These are phyloP conservation scores for Troides oblongomaculatus DNA, from an alignment of 2,888 invertebrate species.

Conservation along the genomic window DNA sequence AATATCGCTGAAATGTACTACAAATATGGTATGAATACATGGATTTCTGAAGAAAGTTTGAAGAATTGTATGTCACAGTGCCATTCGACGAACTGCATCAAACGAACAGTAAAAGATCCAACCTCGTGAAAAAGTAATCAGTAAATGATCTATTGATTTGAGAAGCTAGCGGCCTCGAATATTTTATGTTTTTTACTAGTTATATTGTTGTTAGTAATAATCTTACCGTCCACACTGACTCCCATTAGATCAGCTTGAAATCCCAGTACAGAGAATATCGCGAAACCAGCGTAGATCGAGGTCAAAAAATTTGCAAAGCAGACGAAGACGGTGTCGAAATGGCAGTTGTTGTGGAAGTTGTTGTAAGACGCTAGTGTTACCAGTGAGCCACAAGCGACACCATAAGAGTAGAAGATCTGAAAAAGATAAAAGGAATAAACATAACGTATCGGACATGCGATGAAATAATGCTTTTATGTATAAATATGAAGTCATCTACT, in stretches of 20 bases:
- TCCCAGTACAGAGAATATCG: constrained; percentile 88
- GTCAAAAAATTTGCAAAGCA: constrained; percentile 85
- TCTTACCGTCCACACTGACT: constrained; percentile 79
- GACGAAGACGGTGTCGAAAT: constrained; percentile 87
- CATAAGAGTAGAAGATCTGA: constrained; percentile 90
- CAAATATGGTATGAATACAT: too few relatives aligned
- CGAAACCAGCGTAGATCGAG: constrained; percentile 88
- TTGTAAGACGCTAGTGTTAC: constrained; percentile 89
- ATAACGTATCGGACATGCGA: constrained; percentile 15
- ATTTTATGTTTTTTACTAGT: too few relatives aligned
- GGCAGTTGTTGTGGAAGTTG: constrained; percentile 84
- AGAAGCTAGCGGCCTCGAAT: too few relatives aligned
- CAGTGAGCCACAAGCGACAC: constrained; percentile 86
- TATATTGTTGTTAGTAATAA: not conserved
- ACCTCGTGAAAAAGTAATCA: too few relatives aligned
- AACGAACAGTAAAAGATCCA: too few relatives aligned
- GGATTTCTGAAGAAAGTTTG: too few relatives aligned
- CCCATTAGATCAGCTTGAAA: constrained; percentile 84
- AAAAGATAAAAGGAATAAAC: constrained; percentile 22
- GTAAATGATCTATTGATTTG: too few relatives aligned
- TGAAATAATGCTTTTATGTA: constrained; percentile 21
- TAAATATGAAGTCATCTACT: too few relatives aligned
- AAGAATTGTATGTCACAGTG: too few relatives aligned
- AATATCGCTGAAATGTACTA: too few relatives aligned
- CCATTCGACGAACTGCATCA: too few relatives aligned